Conservation (phyloP, 2,888 invertebrate species). For the Cactoblastis cactorum region DNA sequence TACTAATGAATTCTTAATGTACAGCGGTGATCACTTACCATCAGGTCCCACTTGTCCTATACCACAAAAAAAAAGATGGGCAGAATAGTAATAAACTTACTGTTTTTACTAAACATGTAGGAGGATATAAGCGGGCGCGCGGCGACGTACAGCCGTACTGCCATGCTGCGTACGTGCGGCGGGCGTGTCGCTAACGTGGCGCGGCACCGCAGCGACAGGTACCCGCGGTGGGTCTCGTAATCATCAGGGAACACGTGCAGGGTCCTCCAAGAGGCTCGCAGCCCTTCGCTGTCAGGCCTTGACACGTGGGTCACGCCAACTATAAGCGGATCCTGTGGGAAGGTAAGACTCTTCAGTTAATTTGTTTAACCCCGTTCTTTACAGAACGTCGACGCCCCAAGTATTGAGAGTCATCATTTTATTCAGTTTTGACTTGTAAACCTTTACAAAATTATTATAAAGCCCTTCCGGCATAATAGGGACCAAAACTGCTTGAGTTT, state of each 20-base stretch:
- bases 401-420: no score
- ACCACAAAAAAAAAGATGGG: no score
- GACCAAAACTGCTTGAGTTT: no score
- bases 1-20: no score
- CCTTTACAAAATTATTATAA: no score
- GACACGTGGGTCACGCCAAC: constrained; percentile 62
- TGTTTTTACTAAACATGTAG: constrained; percentile 74
- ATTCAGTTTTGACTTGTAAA: no score
- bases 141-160: constrained; percentile 66
- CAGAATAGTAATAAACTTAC: no score
- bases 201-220: constrained; percentile 60
- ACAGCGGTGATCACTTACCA: no score
- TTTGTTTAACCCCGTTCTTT: no score
- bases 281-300: constrained; percentile 63
- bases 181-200: constrained; percentile 60
- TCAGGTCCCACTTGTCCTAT: no score
- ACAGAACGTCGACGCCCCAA: no score
- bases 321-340: constrained; percentile 59
- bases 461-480: no score
- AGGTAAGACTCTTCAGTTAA: not conserved
- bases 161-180: constrained; percentile 60
- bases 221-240: constrained; percentile 64
- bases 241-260: constrained; percentile 66
- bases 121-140: constrained; percentile 67
- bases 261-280: constrained; percentile 66